phyloP scores from a whole-genome alignment of 92 coral and sea anemone species.

The Porites evermanni region DNA sequence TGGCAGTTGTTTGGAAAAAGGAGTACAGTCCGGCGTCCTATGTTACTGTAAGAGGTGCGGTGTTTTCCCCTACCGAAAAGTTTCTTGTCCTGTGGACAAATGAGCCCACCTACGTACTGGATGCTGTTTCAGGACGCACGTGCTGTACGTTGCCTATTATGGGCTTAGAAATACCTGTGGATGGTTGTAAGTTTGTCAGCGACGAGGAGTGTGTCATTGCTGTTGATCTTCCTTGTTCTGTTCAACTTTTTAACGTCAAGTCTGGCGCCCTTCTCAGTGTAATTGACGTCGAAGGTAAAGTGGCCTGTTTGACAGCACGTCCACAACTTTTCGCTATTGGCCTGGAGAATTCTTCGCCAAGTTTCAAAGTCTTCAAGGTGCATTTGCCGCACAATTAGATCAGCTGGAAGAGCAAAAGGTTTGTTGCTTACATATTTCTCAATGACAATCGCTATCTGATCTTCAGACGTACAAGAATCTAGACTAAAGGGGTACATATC shows the following conservation, averaged over 20 bases:
- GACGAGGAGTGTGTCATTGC: slow-evolving; percentile 20
- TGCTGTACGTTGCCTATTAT: background rate
- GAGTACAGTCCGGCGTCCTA: background rate
- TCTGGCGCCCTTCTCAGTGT: slow-evolving; percentile 1
- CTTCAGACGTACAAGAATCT: too few species aligned
- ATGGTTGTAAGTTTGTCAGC: slow-evolving; percentile 1
- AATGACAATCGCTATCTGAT: too few species aligned
- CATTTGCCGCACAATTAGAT: background rate
- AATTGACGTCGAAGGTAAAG: background rate
- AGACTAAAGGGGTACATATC: too few species aligned
- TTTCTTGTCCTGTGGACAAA: background rate
- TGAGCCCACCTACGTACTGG: background rate
- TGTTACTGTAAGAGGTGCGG: too few species aligned
- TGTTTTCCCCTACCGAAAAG: slow-evolving; percentile 9
- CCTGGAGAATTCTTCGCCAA: background rate
- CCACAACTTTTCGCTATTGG: slow-evolving; percentile 15
- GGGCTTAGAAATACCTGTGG: too few species aligned
- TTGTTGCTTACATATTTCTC: background rate
- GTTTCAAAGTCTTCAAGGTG: slow-evolving; percentile 8
- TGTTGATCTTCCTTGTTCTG: too few species aligned
- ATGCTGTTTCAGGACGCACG: slow-evolving; percentile 16
- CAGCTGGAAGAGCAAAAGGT: slow-evolving; percentile 13
- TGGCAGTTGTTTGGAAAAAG: background rate
- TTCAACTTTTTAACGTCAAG: slow-evolving; percentile 6
- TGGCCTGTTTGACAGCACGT: background rate